Base-by-base conservation (phyloP, 30 jellyfish, hydroid and myxozoan genomes). In the Turritopsis dohrnii region DNA sequence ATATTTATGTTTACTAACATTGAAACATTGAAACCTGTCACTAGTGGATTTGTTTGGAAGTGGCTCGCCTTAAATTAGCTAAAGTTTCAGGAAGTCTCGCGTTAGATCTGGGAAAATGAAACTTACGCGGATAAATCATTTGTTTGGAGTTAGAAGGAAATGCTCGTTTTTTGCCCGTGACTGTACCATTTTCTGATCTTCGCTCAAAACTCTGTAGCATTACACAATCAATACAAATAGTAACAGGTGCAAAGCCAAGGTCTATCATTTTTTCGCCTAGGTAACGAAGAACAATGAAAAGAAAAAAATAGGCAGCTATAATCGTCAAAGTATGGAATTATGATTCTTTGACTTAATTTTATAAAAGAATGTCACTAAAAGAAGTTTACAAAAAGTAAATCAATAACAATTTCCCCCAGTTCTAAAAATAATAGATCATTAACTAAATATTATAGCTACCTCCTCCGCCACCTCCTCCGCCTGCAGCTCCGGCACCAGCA, bases 401-500 rank as follows among this genome's bases (percentile, higher is more conserved):
- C 60, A 41, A 13, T 3, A 41, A 41, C 60, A 41, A 41, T 41
- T 41, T 41, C 9, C 9, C 60, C 60, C 13, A 3, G 13, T 13
- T 41, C 13, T 41, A 13, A 41, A 41, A 5, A n/a, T n/a, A n/a
- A n/a, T n/a, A n/a, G 5, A 41, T 41, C 13, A 3, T 41, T 41
- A 41, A 3, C 9, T 5, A 41, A 41, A 41, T 41, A 5, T 41
- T 41, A 3, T 41, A 3, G 13, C 13, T 41, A 41, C 60, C 87
- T 13, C 89, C 86, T n/a, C 73, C 73, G 29, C 86, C 80, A 21
- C 86, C 86, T 79, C 41, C 81, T 21, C 73, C 86, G 7, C 86
- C 86, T 7, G 81, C 81, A n/a, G 81, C 96, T 20, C 89, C 96
- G 8, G 84, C 86, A 7, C 65, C 86, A 16, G 83, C 93, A 16